Evolutionary conservation across 2,888 invertebrate genomes (phyloP).

Genomic region (Phyllotreta cruciferae): DNA sequence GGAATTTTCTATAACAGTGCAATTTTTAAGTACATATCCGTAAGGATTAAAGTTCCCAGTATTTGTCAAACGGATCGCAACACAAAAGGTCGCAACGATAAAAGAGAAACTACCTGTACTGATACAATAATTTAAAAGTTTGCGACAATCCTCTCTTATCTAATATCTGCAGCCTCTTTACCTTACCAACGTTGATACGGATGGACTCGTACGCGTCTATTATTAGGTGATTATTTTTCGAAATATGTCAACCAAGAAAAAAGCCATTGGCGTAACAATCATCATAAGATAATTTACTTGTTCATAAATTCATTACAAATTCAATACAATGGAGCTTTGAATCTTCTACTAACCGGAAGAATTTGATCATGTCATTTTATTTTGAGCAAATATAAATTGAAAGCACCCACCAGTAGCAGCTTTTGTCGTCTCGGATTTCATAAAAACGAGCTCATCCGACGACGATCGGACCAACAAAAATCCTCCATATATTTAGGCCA

Average conservation of each 20-base stretch:
- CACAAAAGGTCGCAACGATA: constrained; percentile 6
- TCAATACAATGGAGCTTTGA: too few relatives aligned
- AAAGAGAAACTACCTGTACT: constrained; percentile 25
- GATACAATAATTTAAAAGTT: constrained; percentile 22
- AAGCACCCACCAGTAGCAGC: constrained; percentile 22
- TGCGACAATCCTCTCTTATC: constrained; percentile 29
- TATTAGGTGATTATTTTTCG: constrained; percentile 38
- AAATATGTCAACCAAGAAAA: constrained; percentile 6
- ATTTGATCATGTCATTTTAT: too few relatives aligned
- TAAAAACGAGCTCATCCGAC: constrained; percentile 24
- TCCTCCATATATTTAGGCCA: constrained; percentile 52
- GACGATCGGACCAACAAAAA: constrained; percentile 24
- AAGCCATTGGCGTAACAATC: background rate
- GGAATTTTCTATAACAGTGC: constrained; percentile 1
- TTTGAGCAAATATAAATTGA: too few relatives aligned
- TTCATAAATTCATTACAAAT: too few relatives aligned
- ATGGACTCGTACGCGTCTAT: constrained; percentile 27
- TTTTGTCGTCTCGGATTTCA: constrained; percentile 15
- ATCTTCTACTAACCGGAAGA: too few relatives aligned
- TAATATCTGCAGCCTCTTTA: constrained; percentile 15
- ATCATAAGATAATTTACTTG: too few relatives aligned
- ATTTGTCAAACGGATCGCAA: constrained; percentile 19
- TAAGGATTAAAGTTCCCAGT: constrained; percentile 6
- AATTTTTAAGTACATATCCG: constrained; percentile 2
- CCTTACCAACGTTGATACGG: constrained; percentile 15